Evolutionary conservation across 2,888 invertebrate species (phyloP).

Genomic region (Oscheius onirici): DNA sequence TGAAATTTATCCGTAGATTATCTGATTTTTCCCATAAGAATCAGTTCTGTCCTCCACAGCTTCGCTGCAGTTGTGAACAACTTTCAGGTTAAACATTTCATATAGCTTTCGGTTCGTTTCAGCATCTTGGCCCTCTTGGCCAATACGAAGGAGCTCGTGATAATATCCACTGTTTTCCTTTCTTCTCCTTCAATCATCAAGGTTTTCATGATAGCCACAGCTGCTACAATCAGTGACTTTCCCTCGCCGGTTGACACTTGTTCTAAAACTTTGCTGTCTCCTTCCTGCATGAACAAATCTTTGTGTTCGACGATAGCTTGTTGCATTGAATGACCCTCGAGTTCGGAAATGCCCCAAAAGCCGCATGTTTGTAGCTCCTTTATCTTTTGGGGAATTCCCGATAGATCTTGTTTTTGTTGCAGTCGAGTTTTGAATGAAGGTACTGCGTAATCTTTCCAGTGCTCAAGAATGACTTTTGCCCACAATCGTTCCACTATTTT

Average conservation of each 20-base stretch:
- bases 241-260: conserved; percentile 31
- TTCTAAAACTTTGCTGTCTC: too few relatives aligned
- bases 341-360: conserved; percentile 8
- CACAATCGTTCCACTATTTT: neutral
- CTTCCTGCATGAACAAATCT: neutral
- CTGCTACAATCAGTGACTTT: conserved; percentile 25
- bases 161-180: conserved; percentile 67
- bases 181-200: neutral
- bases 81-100: conserved; percentile 59
- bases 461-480: neutral
- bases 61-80: conserved; percentile 65
- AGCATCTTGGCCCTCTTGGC: conserved; percentile 70
- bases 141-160: conserved; percentile 71
- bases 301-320: neutral
- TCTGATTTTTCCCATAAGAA: conserved; percentile 66
- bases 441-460: conserved; percentile 3
- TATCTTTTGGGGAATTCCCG: neutral
- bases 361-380: neutral
- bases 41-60: conserved; percentile 54
- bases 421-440: neutral
- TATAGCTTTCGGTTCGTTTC: conserved; percentile 55
- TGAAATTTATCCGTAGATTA: conserved; percentile 72
- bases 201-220: conserved; percentile 15
- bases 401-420: neutral
- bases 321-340: neutral